These are phyloP conservation scores for Tinea semifulvella DNA, from an alignment of 2,888 invertebrate genomes.

Conservation along the genomic window DNA sequence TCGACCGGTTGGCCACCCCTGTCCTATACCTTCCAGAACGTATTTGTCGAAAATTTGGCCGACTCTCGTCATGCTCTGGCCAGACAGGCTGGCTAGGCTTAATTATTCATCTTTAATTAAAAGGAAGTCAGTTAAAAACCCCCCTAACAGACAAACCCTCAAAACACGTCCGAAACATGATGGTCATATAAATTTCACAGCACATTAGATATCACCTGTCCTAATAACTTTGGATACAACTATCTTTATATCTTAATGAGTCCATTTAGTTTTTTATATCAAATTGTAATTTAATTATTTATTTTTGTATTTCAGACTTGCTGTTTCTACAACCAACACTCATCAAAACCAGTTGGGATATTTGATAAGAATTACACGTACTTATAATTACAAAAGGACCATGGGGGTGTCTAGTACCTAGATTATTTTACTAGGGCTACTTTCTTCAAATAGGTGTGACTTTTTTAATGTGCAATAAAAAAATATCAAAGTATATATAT, in stretches of 20 bases:
- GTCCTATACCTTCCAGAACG: too few relatives aligned
- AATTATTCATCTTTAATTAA: neutral
- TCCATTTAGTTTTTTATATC: neutral
- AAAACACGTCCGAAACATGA: slow-evolving; percentile 34
- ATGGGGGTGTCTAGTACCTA: too few relatives aligned
- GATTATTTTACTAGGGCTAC: too few relatives aligned
- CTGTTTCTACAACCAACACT: neutral
- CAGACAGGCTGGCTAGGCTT: too few relatives aligned
- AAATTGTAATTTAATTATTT: neutral
- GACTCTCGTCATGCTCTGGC: too few relatives aligned
- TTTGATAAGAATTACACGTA: too few relatives aligned
- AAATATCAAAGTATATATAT: too few relatives aligned
- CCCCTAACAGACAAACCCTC: neutral
- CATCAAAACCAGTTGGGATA: neutral
- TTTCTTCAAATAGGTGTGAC: too few relatives aligned
- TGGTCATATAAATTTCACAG: slow-evolving; percentile 43
- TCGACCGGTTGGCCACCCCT: too few relatives aligned
- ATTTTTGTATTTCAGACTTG: neutral
- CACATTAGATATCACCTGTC: slow-evolving; percentile 36
- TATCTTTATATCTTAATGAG: neutral
- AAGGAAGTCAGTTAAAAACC: neutral
- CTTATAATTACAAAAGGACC: too few relatives aligned
- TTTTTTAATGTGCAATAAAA: too few relatives aligned
- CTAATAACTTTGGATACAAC: slow-evolving; percentile 11
- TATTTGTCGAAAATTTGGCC: too few relatives aligned